A percentile compares a stretch with the other conserved stretches of the same genome.
These are phyloP conservation scores for Styela clava DNA, from an alignment of 23 tunicate genomes.

Conservation along the genomic window DNA sequence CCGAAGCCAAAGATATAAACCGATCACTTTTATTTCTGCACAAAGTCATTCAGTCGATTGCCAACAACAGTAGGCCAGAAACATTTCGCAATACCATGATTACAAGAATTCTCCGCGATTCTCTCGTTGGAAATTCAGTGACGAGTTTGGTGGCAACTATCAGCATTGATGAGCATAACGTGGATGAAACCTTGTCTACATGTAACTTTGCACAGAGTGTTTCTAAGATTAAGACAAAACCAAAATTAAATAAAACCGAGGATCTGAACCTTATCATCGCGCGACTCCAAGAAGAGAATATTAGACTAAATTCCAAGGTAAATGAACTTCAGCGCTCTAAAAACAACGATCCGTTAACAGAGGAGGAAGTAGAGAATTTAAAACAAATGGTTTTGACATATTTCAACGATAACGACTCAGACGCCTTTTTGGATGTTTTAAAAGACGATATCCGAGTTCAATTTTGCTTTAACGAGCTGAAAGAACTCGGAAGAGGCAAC, in stretches of 20 bases:
- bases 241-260: conserved; percentile 51
- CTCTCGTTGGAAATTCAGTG: conserved; percentile 58
- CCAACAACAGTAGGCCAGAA: background rate
- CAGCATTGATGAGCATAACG: conserved; percentile 53
- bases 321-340: background rate
- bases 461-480: conserved; percentile 19
- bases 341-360: background rate
- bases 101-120: conserved; percentile 26
- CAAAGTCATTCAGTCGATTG: conserved; percentile 48
- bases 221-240: conserved; percentile 53
- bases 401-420: conserved; percentile 12
- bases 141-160: conserved; percentile 89
- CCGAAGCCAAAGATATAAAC: conserved; percentile 84
- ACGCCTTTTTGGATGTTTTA: background rate
- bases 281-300: conserved; percentile 39
- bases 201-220: conserved; percentile 95
- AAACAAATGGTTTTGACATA: background rate
- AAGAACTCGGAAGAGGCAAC: conserved; percentile 11
- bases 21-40: conserved; percentile 87
- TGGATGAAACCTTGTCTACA: conserved; percentile 86
- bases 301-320: background rate
- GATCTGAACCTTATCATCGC: conserved; percentile 62
- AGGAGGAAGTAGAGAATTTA: background rate
- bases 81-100: conserved; percentile 27
- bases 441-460: background rate